These are phyloP conservation scores for Bothrops jararaca DNA, from an alignment of 2,113 vertebrate genomes.

Conservation along the genomic window DNA sequence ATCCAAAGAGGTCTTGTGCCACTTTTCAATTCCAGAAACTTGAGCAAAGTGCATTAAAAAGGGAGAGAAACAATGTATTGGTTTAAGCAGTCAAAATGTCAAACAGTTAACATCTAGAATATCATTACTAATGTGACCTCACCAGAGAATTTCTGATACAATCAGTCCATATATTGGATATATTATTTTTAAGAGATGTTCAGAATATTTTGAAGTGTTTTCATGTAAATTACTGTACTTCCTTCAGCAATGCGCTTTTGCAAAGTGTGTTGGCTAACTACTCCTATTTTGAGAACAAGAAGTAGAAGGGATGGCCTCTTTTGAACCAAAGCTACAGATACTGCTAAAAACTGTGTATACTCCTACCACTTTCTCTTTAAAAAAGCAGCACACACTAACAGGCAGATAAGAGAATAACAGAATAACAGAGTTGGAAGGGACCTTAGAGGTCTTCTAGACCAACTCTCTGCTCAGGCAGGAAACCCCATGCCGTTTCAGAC, in stretches of 20 bases:
- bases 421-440: neutral
- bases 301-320: neutral
- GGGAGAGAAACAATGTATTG: neutral
- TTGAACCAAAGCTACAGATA: neutral
- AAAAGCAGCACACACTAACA: neutral
- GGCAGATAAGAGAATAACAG: neutral
- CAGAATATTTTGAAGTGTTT: neutral
- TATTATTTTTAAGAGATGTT: neutral
- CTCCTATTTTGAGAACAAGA: neutral
- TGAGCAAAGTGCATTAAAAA: constrained; percentile 1
- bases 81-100: neutral
- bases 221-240: neutral
- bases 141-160: neutral
- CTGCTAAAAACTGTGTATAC: neutral
- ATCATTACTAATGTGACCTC: neutral
- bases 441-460: neutral
- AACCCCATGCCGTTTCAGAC: neutral
- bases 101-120: neutral
- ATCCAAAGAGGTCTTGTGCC: constrained; percentile 21
- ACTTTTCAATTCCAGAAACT: constrained; percentile 18
- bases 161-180: neutral
- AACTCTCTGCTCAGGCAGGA: neutral
- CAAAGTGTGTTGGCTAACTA: neutral
- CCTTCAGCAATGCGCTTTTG: neutral
- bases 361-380: neutral